Evolutionary conservation across 2,888 invertebrate species (phyloP), one percentile per base, ranked within the genome.

Genomic region (Agriopis marginaria): DNA sequence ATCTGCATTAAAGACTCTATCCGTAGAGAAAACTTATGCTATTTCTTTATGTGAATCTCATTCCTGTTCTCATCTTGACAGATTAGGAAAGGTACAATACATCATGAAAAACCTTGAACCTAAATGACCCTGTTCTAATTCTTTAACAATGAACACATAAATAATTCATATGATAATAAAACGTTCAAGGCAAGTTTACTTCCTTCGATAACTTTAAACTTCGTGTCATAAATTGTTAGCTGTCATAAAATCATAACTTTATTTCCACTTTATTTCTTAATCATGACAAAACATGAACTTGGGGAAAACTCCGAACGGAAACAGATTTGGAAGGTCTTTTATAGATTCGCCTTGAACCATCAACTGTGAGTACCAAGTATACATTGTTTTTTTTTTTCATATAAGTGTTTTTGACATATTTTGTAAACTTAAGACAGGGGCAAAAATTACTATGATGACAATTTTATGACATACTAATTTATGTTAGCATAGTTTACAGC

Each of bases 91-190:
- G 5, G 12, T 7, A 58, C 47, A 50, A 50, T 58, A 39, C 32
- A 54, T 44, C 39, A 59, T 10, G 32, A 51, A 53, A 45, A 51
- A 55, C 63, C 62, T 66, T 70, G 61, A 66, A 63, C 70, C 63
- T 59, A n/a, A 4, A 50, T 53, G 50, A 66, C 70, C 70, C 66
- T 59, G 70, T 70, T 59, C 70, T 60, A 59, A 66, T 70, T 70
- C 63, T 54, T 9, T 54, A 63, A 70, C 70, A 70, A 70, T 70
- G 66, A 63, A 66, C 66, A 49, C 23, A 70, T 70, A 50, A 59
- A 70, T 70, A 54, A 70, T 70, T 66, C 54, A 70, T 63, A 17
- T 45, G 39, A 39, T 62, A 65, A 66, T 70, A 70, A 66, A 70
- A 53, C 44, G 40, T 66, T 64, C 66, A 70, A 70, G 70, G 70